Percentiles rank a stretch among this genome's conserved stretches.
These are phyloP conservation scores for Pollenia labialis DNA, from an alignment of 2,888 invertebrate species.

Conservation along the genomic window DNA sequence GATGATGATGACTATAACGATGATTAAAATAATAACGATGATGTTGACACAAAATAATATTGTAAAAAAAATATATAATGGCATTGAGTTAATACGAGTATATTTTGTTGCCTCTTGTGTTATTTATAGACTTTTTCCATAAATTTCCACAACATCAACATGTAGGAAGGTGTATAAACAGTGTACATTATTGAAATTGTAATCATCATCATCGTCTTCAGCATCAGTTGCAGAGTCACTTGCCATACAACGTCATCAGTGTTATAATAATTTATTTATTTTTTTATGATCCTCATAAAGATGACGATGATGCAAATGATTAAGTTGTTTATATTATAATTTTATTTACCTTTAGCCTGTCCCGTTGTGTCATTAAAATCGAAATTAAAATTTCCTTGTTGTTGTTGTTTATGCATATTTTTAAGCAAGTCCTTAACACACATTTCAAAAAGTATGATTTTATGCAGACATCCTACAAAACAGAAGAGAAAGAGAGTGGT, in stretches of 20 bases:
- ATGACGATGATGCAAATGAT: neutral
- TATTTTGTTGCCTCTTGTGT: constrained; percentile 22
- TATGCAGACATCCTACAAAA: neutral
- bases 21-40: constrained; percentile 12
- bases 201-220: neutral
- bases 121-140: constrained; percentile 50
- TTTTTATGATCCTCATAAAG: neutral
- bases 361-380: constrained; percentile 37
- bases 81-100: constrained; percentile 42
- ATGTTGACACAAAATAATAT: neutral
- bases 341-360: constrained; percentile 46
- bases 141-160: constrained; percentile 21
- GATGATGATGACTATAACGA: constrained; percentile 16
- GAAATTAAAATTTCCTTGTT: constrained; percentile 38
- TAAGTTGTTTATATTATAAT: constrained; percentile 27
- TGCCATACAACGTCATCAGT: neutral
- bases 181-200: neutral
- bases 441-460: constrained; percentile 4
- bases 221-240: neutral
- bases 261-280: constrained; percentile 7
- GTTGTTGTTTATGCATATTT: constrained; percentile 8
- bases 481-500: neutral
- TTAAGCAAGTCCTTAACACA: constrained; percentile 39
- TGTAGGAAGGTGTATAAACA: neutral
- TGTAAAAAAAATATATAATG: constrained; percentile 17